Conservation (phyloP, 2,888 invertebrate species). For the Cinara cedri region DNA sequence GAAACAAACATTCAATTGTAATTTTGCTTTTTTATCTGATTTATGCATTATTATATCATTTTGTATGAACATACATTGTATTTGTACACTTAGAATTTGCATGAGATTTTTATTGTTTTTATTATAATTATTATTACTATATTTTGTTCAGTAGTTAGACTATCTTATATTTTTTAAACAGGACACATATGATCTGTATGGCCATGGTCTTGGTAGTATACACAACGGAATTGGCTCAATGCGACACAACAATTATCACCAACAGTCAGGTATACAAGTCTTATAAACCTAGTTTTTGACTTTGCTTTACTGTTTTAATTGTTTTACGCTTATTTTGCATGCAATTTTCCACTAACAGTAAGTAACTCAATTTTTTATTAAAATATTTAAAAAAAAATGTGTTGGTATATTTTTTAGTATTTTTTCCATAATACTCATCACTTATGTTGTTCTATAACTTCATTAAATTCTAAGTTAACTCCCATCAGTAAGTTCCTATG, state of each 20-base stretch:
- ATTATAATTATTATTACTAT: conserved; percentile 29
- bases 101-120: conserved; percentile 34
- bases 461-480: no score
- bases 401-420: neutral
- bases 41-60: neutral
- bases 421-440: no score
- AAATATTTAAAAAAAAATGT: conserved; percentile 1
- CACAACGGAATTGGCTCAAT: conserved; percentile 48
- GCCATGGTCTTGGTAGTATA: conserved; percentile 54
- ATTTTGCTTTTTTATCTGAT: conserved; percentile 36
- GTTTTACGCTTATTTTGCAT: conserved; percentile 40
- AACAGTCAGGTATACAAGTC: conserved; percentile 49
- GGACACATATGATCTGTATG: conserved; percentile 53
- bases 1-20: conserved; percentile 7
- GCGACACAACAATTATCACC: conserved; percentile 50
- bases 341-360: conserved; percentile 47
- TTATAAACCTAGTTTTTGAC: conserved; percentile 33
- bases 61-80: conserved; percentile 11
- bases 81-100: conserved; percentile 44
- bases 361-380: conserved; percentile 38
- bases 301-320: conserved; percentile 34
- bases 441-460: no score
- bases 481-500: no score
- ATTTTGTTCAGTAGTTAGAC: conserved; percentile 44
- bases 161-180: conserved; percentile 43